A percentile compares a stretch with the other conserved stretches of the same genome.
phyloP scores from a whole-genome alignment of 2,797 vertebrate species.

The Anguilla obscura region DNA sequence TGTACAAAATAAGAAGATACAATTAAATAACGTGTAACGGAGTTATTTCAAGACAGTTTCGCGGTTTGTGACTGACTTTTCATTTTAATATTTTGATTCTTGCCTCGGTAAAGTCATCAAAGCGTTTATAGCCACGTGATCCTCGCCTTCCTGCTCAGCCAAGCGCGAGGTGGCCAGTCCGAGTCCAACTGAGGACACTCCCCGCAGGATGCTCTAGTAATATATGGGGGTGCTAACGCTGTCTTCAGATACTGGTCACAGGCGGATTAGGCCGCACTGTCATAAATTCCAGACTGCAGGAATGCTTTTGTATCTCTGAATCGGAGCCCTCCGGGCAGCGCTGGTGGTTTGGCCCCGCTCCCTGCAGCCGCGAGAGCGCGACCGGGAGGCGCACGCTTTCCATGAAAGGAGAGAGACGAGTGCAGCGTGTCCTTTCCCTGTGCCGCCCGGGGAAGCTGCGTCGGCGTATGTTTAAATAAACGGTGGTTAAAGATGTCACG shows the following conservation, averaged over 20 bases:
- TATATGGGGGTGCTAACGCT: constrained; percentile 7
- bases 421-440: neutral
- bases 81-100: neutral
- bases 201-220: constrained; percentile 31
- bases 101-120: neutral
- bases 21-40: neutral
- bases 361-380: neutral
- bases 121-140: neutral
- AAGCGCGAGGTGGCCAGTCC: neutral
- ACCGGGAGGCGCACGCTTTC: neutral
- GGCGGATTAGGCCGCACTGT: constrained; percentile 41
- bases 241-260: constrained; percentile 40
- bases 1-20: neutral
- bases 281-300: constrained; percentile 52
- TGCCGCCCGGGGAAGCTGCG: neutral
- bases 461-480: constrained; percentile 9
- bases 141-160: neutral
- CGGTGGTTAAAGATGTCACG: constrained; percentile 29
- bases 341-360: constrained; percentile 23
- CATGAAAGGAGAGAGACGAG: constrained; percentile 33
- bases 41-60: neutral
- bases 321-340: constrained; percentile 28
- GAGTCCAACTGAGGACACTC: constrained; percentile 39
- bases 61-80: neutral
- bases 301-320: constrained; percentile 52